Evolutionary conservation across 2,888 invertebrate species (phyloP).

Genomic region (Platypus cylindrus): DNA sequence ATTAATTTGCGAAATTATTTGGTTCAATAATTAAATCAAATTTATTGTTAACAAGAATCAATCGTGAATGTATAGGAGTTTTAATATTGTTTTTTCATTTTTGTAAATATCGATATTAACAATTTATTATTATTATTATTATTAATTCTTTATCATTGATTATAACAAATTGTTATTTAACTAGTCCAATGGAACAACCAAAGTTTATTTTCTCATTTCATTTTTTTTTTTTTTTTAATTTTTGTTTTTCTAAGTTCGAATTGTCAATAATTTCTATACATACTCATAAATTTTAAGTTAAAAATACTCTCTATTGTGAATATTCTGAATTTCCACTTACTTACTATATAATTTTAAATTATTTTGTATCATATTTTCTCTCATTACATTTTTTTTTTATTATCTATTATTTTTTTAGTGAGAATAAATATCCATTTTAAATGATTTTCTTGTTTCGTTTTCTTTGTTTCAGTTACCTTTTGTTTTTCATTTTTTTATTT

Average conservation of each 20-base stretch:
- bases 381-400: no score
- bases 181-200: constrained; percentile 37
- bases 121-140: constrained; percentile 14
- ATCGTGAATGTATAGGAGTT: constrained; percentile 11
- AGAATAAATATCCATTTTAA: constrained; percentile 24
- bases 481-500: constrained; percentile 11
- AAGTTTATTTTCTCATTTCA: constrained; percentile 26
- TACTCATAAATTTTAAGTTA: no score
- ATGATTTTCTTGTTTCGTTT: constrained; percentile 19
- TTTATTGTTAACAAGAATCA: constrained; percentile 9
- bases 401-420: constrained; percentile 19
- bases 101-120: constrained; percentile 11
- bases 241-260: constrained; percentile 9
- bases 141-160: constrained; percentile 8
- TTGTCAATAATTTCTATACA: constrained; percentile 7
- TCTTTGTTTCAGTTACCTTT: constrained; percentile 14
- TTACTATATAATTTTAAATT: no score
- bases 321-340: no score
- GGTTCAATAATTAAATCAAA: constrained; percentile 9
- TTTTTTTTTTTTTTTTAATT: constrained; percentile 1
- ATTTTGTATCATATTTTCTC: no score
- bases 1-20: constrained; percentile 13
- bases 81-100: no score
- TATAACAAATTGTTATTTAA: constrained; percentile 19
- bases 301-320: no score